Evolutionary conservation across 2,113 vertebrate genomes (phyloP).

Genomic region (Ramphastos sulfuratus): DNA sequence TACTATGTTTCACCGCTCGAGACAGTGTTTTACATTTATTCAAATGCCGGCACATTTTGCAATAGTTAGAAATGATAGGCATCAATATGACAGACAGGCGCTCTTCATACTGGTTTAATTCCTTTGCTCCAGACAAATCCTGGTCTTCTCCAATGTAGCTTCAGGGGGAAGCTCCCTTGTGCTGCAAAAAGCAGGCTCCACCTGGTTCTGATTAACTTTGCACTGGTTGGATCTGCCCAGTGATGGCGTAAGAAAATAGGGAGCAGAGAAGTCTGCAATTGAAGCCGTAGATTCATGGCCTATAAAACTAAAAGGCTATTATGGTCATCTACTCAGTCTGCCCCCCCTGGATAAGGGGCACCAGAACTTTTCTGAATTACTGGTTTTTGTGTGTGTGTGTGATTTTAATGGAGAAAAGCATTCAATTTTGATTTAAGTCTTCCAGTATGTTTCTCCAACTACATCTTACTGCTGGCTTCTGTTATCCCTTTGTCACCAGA

Average conservation of each 20-base stretch:
- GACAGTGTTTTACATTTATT: background rate
- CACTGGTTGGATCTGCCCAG: conserved; percentile 48
- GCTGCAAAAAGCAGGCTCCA: conserved; percentile 26
- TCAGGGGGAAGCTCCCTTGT: conserved; percentile 46
- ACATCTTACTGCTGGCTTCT: background rate
- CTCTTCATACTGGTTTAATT: background rate
- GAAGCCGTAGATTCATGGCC: conserved; percentile 45
- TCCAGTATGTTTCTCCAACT: background rate
- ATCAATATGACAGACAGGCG: rapidly evolving
- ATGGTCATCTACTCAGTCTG: conserved; percentile 26
- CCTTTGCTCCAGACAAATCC: background rate
- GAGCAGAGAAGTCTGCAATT: conserved; percentile 51
- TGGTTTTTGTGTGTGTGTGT: background rate
- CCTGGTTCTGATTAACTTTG: conserved; percentile 47
- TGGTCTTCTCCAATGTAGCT: conserved; percentile 27
- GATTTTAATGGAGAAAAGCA: background rate
- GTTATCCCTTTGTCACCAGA: conserved; percentile 11
- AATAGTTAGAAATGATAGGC: background rate
- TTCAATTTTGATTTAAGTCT: background rate
- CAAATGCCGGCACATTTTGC: background rate
- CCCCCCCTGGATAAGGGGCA: background rate
- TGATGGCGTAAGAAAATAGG: conserved; percentile 39
- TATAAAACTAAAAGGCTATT: conserved; percentile 57
- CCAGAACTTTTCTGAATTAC: conserved; percentile 6
- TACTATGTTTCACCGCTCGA: background rate